phyloP scores from a whole-genome alignment of 2,888 invertebrate species.

The Drosophila atripex region DNA sequence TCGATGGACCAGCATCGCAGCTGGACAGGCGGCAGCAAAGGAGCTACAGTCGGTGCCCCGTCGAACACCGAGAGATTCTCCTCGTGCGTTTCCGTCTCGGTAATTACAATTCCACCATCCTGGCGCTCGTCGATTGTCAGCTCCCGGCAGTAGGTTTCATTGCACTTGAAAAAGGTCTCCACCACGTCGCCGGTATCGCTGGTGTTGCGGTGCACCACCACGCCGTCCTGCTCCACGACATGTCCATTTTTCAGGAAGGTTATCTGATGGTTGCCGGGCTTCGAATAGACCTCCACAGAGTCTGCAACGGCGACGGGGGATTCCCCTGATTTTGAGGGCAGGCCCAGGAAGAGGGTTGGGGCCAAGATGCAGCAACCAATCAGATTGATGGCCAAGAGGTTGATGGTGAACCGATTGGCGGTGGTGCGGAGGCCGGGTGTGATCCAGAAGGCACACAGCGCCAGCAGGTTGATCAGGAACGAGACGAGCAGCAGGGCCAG shows the following conservation, averaged over 20 bases:
- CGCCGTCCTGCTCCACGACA: constrained; percentile 78
- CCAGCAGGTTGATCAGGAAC: constrained; percentile 83
- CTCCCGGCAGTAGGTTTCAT: constrained; percentile 77
- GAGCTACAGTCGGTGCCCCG: constrained; percentile 23
- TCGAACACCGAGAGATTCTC: constrained; percentile 58
- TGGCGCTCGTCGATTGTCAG: constrained; percentile 78
- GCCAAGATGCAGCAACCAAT: constrained; percentile 83
- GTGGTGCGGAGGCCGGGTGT: constrained; percentile 84
- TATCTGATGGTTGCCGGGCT: constrained; percentile 80
- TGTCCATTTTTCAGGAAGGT: constrained; percentile 78
- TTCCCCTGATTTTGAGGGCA: constrained; percentile 16
- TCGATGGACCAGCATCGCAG: constrained; percentile 83
- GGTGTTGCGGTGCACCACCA: constrained; percentile 65
- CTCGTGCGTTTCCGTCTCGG: constrained; percentile 76
- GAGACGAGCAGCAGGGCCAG: constrained; percentile 83
- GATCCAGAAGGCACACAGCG: constrained; percentile 84
- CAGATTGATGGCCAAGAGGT: constrained; percentile 83
- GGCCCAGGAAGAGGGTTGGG: constrained; percentile 81
- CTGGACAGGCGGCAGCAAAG: constrained; percentile 57
- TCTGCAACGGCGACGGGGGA: constrained; percentile 58
- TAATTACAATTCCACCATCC: constrained; percentile 78
- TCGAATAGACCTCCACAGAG: constrained; percentile 79
- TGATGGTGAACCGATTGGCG: constrained; percentile 84
- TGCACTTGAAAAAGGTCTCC: constrained; percentile 80
- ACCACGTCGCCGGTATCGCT: constrained; percentile 59